Conservation (phyloP, 2,797 vertebrate genomes). For the Amniataba percoides region DNA sequence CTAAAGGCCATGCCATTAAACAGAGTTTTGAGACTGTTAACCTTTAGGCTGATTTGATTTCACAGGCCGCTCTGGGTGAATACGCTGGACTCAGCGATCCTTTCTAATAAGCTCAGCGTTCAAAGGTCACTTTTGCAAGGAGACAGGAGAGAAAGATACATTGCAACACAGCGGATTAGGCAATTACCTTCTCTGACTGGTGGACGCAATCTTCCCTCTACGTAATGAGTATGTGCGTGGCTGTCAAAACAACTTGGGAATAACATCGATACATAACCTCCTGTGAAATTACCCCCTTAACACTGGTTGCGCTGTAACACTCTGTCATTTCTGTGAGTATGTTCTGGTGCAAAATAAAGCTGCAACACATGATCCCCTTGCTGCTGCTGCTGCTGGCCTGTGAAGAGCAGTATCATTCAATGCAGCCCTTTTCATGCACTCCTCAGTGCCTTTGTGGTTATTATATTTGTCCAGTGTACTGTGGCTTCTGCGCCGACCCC, state of each 20-base stretch:
- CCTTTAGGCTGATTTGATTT: conserved; percentile 79
- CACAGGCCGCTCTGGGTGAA: conserved; percentile 59
- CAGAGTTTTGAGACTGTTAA: conserved; percentile 66
- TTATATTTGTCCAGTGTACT: conserved; percentile 88
- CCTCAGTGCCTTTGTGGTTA: conserved; percentile 78
- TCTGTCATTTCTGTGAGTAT: conserved; percentile 39
- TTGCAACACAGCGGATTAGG: conserved; percentile 65
- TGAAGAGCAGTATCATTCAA: conserved; percentile 78
- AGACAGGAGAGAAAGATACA: conserved; percentile 69
- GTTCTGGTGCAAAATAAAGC: conserved; percentile 64
- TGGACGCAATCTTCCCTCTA: conserved; percentile 63
- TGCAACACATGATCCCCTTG: conserved; percentile 65
- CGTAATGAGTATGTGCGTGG: conserved; percentile 67
- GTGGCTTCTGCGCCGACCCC: conserved; percentile 80
- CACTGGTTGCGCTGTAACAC: conserved; percentile 28
- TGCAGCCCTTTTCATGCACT: conserved; percentile 78
- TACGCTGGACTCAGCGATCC: conserved; percentile 64
- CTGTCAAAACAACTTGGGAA: conserved; percentile 69
- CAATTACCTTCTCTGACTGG: conserved; percentile 70
- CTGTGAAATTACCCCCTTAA: conserved; percentile 53
- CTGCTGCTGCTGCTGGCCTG: conserved; percentile 72
- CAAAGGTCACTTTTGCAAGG: conserved; percentile 80
- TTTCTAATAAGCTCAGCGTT: conserved; percentile 77
- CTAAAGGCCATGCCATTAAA: conserved; percentile 70
- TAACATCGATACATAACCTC: conserved; percentile 61